Evolutionary conservation across 2,888 invertebrate species (phyloP).

Genomic region (Epistrophe eligans): DNA sequence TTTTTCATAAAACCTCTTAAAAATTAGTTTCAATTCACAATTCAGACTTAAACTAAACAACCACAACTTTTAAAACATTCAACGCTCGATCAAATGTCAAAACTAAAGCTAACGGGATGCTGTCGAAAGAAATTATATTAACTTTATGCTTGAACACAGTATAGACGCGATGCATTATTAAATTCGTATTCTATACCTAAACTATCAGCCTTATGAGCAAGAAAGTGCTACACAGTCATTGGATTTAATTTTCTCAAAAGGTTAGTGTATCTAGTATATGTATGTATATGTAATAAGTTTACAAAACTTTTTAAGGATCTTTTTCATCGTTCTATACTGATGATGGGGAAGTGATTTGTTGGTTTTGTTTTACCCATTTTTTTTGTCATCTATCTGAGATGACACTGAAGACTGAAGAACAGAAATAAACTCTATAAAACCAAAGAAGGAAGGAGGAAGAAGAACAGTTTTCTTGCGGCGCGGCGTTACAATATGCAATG

Average conservation of each 20-base stretch:
- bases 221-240: not conserved
- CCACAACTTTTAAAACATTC: no score
- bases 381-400: slow-evolving; percentile 15
- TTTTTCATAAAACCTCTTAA: no score
- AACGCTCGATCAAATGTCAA: no score
- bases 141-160: no score
- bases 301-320: slow-evolving; percentile 40
- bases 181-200: not conserved
- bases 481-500: slow-evolving; percentile 16
- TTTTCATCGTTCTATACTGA: not conserved
- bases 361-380: slow-evolving; percentile 12
- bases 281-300: slow-evolving; percentile 50
- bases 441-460: not conserved
- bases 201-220: not conserved
- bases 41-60: no score
- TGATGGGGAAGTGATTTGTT: slow-evolving; percentile 56
- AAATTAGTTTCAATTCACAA: no score
- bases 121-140: no score
- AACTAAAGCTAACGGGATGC: no score
- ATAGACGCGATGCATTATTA: no score
- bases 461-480: slow-evolving; percentile 23
- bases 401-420: not conserved
- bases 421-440: not conserved
- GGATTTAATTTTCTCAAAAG: not conserved
- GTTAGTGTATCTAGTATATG: not conserved